Evolutionary conservation across 1,140 invertebrate genomes (phyloP), one percentile per base, ranked within the genome.

Genomic region (Vanessa atalanta): DNA sequence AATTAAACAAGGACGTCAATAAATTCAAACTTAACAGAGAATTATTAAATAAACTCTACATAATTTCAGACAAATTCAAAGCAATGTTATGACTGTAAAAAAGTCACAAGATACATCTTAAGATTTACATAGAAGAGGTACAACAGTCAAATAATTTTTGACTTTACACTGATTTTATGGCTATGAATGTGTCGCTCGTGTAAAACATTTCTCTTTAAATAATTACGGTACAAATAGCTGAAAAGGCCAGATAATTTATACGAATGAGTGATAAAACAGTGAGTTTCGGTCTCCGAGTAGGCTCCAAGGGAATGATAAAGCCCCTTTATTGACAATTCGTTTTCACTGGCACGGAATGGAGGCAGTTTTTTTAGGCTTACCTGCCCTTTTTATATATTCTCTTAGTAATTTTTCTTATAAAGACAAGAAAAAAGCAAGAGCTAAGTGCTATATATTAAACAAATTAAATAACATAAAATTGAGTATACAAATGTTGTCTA

Each of bases 321-420:
- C 67, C 71, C 37, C 66, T 80, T 81, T 81, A 83, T 83, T 79
- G 79, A 79, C 81, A 81, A 81, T 83, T 83, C 74, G 63, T 77
- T 79, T 79, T 47, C 55, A 75, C 70, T 76, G 79, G 78, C 75
- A 72, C 70, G 73, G 71, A 78, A 80, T 55, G 65, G 57, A 51
- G 51, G 55, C 47, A 47, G 26, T 16, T 73, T 31, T 67, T 61
- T 67, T 47, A 48, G 60, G 50, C 37, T 65, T 79, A 72, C 66
- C 70, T 70, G 50, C 26, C 47, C 12, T 14, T 65, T 64, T 9
- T 26, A 23, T 73, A 43, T n/a, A 26, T 68, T 55, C 47, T 65
- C 43, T 47, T 26, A 47, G 63, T 65, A 48, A 6, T 65, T 47
- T 48, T 65, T 55, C 16, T 55, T 55, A 55, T 57, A 26, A 13